Conservation (phyloP, 2,888 invertebrate species). For the Scaptomyza polygonia region DNA sequence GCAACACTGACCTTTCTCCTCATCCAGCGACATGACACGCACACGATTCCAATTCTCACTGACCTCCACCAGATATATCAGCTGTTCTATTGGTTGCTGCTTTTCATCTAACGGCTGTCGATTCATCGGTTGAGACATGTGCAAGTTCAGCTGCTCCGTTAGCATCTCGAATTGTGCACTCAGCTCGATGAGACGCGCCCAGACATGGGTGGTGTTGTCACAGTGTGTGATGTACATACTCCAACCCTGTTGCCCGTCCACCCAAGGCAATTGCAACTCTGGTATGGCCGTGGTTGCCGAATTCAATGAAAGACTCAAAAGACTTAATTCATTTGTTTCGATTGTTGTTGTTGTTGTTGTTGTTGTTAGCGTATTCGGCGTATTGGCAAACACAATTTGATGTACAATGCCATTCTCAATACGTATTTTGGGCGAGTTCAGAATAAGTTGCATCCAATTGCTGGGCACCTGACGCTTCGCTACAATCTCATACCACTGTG, state of each 20-base stretch:
- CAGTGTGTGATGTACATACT: slow-evolving; percentile 87
- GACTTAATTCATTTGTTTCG: neutral
- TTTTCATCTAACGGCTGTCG: slow-evolving; percentile 61
- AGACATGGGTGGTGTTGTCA: slow-evolving; percentile 87
- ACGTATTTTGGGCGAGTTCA: slow-evolving; percentile 85
- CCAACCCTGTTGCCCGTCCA: slow-evolving; percentile 84
- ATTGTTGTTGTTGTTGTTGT: neutral
- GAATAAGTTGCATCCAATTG: slow-evolving; percentile 87
- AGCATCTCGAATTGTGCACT: slow-evolving; percentile 86
- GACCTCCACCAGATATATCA: slow-evolving; percentile 83
- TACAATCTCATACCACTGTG: slow-evolving; percentile 86
- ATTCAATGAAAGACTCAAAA: neutral
- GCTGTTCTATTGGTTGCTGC: slow-evolving; percentile 60
- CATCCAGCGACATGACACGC: slow-evolving; percentile 85
- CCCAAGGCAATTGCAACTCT: slow-evolving; percentile 64
- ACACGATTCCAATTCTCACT: slow-evolving; percentile 87
- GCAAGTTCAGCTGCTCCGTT: slow-evolving; percentile 85
- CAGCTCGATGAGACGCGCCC: slow-evolving; percentile 88
- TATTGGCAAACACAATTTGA: slow-evolving; percentile 80
- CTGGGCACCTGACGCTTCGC: slow-evolving; percentile 88
- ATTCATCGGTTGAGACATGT: slow-evolving; percentile 75
- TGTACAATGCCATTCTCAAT: slow-evolving; percentile 66
- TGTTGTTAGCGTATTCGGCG: neutral
- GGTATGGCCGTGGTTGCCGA: slow-evolving; percentile 30
- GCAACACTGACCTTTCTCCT: slow-evolving; percentile 84